These are phyloP conservation scores for Heliconius ismenius DNA, from an alignment of 2,888 invertebrate species.

Conservation along the genomic window DNA sequence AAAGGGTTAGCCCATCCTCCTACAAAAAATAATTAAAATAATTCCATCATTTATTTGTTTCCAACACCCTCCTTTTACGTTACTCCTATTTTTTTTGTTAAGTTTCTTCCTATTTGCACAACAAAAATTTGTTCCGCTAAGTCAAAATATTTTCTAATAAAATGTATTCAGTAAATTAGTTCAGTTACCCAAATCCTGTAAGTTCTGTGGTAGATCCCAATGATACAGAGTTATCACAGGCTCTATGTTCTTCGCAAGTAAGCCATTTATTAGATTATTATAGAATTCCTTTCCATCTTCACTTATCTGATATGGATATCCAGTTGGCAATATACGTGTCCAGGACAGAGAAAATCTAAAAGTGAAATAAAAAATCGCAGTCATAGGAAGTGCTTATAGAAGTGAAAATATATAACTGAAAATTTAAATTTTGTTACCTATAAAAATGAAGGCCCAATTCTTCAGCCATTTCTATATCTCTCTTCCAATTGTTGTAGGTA, in stretches of 20 bases:
- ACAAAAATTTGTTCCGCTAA: too few species aligned
- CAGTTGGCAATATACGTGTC: constrained; percentile 85
- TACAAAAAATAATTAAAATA: not conserved
- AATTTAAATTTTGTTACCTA: constrained; percentile 48
- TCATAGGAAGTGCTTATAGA: too few species aligned
- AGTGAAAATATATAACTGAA: not conserved
- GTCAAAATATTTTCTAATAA: too few species aligned
- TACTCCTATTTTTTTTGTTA: not conserved
- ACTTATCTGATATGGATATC: constrained; percentile 81
- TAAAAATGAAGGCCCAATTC: constrained; percentile 73
- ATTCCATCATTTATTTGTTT: too few species aligned
- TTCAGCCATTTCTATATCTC: constrained; percentile 65
- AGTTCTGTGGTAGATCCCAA: constrained; percentile 80
- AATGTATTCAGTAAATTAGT: too few species aligned
- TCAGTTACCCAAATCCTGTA: constrained; percentile 52
- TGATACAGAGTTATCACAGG: constrained; percentile 84
- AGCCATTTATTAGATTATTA: constrained; percentile 84
- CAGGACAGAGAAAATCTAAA: constrained; percentile 84
- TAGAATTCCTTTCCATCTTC: constrained; percentile 86
- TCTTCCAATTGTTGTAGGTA: constrained; percentile 76
- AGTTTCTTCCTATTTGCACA: too few species aligned
- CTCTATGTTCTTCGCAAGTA: constrained; percentile 81
- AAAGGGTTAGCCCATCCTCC: not conserved
- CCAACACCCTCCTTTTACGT: too few species aligned
- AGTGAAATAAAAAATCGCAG: not conserved